phyloP scores from a whole-genome alignment of 2,888 invertebrate species.

The Cybosia mesomella region DNA sequence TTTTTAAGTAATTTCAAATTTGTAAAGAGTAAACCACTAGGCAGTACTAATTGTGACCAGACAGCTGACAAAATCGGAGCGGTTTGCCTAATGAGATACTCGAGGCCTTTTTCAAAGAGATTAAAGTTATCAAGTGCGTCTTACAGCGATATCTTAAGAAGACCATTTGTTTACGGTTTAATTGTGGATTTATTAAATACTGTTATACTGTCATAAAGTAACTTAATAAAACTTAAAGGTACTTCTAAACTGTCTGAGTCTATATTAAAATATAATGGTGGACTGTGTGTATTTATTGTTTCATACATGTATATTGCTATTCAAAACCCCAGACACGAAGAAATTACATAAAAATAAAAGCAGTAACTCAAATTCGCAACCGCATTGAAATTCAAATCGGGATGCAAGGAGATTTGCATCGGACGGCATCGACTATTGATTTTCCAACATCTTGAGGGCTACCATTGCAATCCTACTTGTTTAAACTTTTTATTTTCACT shows the following conservation, averaged over 20 bases:
- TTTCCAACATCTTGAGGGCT: constrained; percentile 83
- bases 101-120: background rate
- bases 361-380: constrained; percentile 71
- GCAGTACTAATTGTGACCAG: background rate
- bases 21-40: background rate
- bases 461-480: constrained; percentile 83
- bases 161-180: background rate
- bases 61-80: background rate
- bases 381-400: constrained; percentile 83
- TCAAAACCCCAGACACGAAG: constrained; percentile 48
- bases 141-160: background rate
- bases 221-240: background rate
- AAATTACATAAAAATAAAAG: constrained; percentile 69
- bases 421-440: constrained; percentile 83
- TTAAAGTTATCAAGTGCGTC: background rate
- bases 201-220: background rate
- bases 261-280: background rate
- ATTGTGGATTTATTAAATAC: background rate
- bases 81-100: background rate
- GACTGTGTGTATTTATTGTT: constrained; percentile 5
- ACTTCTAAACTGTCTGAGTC: background rate
- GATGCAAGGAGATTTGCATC: constrained; percentile 85
- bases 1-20: background rate
- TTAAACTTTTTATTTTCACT: constrained; percentile 87
- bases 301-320: constrained; percentile 28